Evolutionary conservation across 2,888 invertebrate genomes (phyloP).

Genomic region (Eupithecia dodoneata): DNA sequence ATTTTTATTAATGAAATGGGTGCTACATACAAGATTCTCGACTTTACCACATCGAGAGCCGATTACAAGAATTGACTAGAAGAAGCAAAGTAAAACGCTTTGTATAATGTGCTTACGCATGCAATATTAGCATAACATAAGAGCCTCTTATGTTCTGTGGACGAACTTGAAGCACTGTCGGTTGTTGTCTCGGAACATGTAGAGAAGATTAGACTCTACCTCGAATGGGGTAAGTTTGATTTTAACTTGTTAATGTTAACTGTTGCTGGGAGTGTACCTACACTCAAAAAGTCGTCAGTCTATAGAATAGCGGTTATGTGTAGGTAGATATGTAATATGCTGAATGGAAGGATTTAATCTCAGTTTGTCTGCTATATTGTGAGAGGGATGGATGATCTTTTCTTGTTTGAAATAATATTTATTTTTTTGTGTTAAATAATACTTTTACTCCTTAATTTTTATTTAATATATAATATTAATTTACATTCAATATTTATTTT

Average conservation of each 20-base stretch:
- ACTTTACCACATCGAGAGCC: not conserved
- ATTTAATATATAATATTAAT: too few relatives aligned
- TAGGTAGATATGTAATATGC: not conserved
- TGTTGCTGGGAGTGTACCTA: not conserved
- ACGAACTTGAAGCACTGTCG: conserved; percentile 24
- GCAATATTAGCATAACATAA: conserved; percentile 35
- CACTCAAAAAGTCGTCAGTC: not conserved
- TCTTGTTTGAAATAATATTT: too few relatives aligned
- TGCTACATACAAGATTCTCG: not conserved
- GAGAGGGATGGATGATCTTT: too few relatives aligned
- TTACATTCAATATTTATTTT: too few relatives aligned
- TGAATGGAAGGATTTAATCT: too few relatives aligned
- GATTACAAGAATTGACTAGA: conserved; percentile 36
- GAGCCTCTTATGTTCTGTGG: conserved; percentile 22
- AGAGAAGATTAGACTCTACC: not conserved
- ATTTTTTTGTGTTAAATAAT: too few relatives aligned
- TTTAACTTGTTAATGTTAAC: not conserved
- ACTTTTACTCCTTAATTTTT: too few relatives aligned
- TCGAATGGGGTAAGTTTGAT: conserved; percentile 1
- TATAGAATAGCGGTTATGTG: not conserved
- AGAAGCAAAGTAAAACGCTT: conserved; percentile 43
- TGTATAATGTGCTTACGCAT: conserved; percentile 41
- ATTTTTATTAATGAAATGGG: not conserved
- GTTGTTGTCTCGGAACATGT: conserved; percentile 14
- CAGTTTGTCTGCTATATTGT: too few relatives aligned